Base-by-base conservation (phyloP, 2,888 invertebrate species). In the Germaria angustata region DNA sequence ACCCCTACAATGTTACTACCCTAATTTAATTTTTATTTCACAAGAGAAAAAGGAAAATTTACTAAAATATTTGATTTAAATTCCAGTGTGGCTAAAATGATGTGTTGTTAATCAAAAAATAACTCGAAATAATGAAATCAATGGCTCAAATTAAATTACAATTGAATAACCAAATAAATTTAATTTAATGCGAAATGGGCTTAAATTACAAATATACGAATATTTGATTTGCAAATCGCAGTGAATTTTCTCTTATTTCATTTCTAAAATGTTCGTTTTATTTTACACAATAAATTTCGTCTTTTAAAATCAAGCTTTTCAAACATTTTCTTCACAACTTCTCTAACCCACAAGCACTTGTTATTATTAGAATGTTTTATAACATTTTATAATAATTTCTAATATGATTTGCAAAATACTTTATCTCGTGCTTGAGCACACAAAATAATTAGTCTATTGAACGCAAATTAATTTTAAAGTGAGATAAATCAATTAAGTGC, bases 21-120 rank as follows among this genome's bases (percentile, higher is more conserved):
- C 39, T 71, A 71, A 61, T 61, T 39, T 53, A 24, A 28, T 41
- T n/a, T 7, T 9, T 13, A 28, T 28, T 72, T 17, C 28, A 51
- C 20, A 28, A 28, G 39, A 51, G 17, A 34, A 24, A 59, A 71
- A 59, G 4, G 5, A 6, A 61, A 11, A 15, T 24, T 1, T 32
- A 17, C 22, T 22, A 44, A 77, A 63, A 69, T 69, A 34, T 71
- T 76, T 81, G 46, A 71, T 81, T 71, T 49, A 76, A 81, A 81
- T 81, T 71, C 59, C 80, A 81, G 15, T 71, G 75, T 49, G 75
- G 72, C 66, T 61, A 68, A 61, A 63, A 49, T 75, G 69, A 55
- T 77, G 65, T 75, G 69, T 44, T 77, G 53, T 77, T 77, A 81
- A 77, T 77, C 71, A 81, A 78, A 77, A 72, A 81, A 78, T 68